Conservation (phyloP, 1,140 invertebrate species). For the Trigoniulus corallinus region DNA sequence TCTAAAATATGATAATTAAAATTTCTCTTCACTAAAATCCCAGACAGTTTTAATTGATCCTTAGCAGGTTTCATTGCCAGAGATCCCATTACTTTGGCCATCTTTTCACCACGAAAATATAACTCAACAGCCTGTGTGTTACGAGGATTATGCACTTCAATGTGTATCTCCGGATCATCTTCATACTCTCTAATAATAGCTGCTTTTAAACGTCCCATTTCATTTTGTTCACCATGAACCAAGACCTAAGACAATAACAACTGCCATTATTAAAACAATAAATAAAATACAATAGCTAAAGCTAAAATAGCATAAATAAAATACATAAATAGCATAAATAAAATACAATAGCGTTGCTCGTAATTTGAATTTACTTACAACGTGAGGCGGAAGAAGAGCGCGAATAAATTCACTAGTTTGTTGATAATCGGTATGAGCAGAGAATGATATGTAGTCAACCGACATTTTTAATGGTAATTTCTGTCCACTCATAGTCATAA, state of each 20-base stretch:
- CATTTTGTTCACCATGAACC: conserved; percentile 97
- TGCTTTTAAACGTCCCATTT: conserved; percentile 90
- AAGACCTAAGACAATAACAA: conserved; percentile 64
- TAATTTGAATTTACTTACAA: conserved; percentile 41
- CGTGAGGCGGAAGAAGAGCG: conserved; percentile 82
- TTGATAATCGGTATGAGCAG: conserved; percentile 97
- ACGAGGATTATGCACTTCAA: conserved; percentile 85
- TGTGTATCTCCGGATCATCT: conserved; percentile 66
- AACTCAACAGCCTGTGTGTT: conserved; percentile 88
- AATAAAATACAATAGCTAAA: conserved; percentile 3
- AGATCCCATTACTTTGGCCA: conserved; percentile 90
- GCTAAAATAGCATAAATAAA: conserved; percentile 2
- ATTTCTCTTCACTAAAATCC: conserved; percentile 90
- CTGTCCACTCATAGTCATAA: conserved; percentile 84
- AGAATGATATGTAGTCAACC: conserved; percentile 98
- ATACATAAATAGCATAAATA: background rate
- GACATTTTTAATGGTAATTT: conserved; percentile 93
- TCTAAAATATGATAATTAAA: conserved; percentile 95
- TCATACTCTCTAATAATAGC: conserved; percentile 89
- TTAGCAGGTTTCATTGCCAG: conserved; percentile 67
- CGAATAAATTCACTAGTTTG: conserved; percentile 97
- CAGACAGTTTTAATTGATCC: conserved; percentile 63
- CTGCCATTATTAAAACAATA: conserved; percentile 9
- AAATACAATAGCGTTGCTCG: background rate
- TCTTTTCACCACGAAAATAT: conserved; percentile 92